Conservation (phyloP, 1,140 invertebrate species). For the Mamestra configurata region DNA sequence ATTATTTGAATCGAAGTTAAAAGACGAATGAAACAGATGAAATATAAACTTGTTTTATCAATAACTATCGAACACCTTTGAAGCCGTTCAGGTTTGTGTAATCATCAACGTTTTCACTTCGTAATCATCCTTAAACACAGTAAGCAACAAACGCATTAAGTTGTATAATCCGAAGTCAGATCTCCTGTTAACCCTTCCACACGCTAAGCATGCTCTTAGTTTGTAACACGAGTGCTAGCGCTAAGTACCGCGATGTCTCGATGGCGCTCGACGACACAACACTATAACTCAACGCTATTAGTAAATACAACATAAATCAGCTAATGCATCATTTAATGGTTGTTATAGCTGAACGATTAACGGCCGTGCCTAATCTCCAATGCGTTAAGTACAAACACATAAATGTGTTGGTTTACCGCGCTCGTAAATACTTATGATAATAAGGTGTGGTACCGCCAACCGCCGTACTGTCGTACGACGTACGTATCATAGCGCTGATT, state of each 20-base stretch:
- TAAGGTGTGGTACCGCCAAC: constrained; percentile 69
- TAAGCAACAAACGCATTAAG: constrained; percentile 6
- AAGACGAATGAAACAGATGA: too few species aligned
- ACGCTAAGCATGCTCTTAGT: constrained; percentile 20
- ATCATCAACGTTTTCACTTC: background rate
- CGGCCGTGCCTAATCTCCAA: constrained; percentile 68
- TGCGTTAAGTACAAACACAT: constrained; percentile 70
- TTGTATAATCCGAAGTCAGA: background rate
- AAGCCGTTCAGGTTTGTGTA: background rate
- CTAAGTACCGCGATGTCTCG: constrained; percentile 38
- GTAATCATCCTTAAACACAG: background rate
- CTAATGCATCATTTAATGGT: constrained; percentile 57
- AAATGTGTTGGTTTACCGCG: constrained; percentile 81
- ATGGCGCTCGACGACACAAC: constrained; percentile 28
- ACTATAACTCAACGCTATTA: constrained; percentile 35
- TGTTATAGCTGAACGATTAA: constrained; percentile 66
- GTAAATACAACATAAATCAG: constrained; percentile 52
- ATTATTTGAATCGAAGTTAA: too few species aligned
- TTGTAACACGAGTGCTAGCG: constrained; percentile 22
- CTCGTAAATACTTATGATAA: constrained; percentile 85
- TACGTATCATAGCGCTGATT: constrained; percentile 74
- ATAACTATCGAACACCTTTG: background rate
- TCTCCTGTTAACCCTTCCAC: constrained; percentile 3
- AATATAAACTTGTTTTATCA: too few species aligned
- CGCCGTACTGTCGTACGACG: background rate